A percentile compares a stretch with the other conserved stretches of the same genome.
Conservation (phyloP, 2,888 invertebrate species). For the Volucella inanis region DNA sequence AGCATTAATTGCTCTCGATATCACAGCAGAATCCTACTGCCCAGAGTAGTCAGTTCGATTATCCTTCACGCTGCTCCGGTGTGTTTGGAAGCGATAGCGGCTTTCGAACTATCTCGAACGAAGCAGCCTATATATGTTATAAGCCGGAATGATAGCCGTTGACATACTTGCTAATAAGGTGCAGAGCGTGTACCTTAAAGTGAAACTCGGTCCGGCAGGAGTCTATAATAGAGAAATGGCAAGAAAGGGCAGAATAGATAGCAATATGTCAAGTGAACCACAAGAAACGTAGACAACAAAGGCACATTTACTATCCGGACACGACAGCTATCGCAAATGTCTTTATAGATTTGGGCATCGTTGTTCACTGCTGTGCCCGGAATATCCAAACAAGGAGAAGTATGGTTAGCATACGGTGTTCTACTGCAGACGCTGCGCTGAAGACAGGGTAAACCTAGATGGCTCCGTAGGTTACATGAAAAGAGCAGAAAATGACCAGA, state of each 20-base stretch:
- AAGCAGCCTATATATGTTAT: not conserved
- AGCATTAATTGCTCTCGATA: not conserved
- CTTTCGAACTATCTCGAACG: not conserved
- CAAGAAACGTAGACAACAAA: too few species aligned
- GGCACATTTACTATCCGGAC: too few species aligned
- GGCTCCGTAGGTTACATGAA: too few species aligned
- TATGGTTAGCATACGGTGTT: too few species aligned
- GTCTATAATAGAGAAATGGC: not conserved
- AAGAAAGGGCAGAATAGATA: not conserved
- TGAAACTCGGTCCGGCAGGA: not conserved
- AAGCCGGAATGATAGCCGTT: rapidly evolving
- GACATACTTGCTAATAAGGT: not conserved
- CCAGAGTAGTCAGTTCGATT: not conserved
- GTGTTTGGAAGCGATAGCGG: too few species aligned
- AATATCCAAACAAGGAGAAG: too few species aligned
- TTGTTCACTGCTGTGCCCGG: too few species aligned
- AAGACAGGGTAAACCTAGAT: too few species aligned
- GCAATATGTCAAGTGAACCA: not conserved
- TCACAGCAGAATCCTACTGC: not conserved
- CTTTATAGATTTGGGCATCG: too few species aligned
- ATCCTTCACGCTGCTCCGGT: not conserved
- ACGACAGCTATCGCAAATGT: too few species aligned
- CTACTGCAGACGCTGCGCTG: too few species aligned
- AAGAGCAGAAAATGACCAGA: too few species aligned
- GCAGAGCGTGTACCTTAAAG: not conserved